Base-by-base conservation (phyloP, 1,140 invertebrate species). In the Magallana angulata region DNA sequence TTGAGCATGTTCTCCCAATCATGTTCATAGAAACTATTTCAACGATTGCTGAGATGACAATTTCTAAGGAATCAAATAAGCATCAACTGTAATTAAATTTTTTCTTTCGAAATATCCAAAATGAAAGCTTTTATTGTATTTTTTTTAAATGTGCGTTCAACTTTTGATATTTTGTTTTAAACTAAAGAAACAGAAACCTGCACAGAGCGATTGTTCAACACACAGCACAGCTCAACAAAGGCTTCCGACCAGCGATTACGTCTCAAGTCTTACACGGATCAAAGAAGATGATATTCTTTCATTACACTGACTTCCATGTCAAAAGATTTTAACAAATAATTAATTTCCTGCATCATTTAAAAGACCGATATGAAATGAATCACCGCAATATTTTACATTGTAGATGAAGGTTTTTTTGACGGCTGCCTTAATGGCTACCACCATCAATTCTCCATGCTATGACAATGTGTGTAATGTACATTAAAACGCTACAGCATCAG, bases 311-410 rank as follows among this genome's bases (percentile, higher is more conserved):
- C 68, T 76, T 76, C 68, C 68, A 30, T 30, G 9, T 76, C 14
- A 9, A 11, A 76, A 76, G 68, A 24, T 76, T 76, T 76, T 76
- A 30, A 30, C 68, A 76, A 76, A 76, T 76, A 76, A 76, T 76
- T 76, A 76, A 76, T 76, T 76, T 76, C 24, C 68, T 24, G 24
- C 24, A 76, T 30, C 68, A 76, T 76, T 76, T 24, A 30, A 76
- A 30, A 30, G 24, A 76, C 11, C 24, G 18, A 30, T 36, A 30
- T 30, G 24, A 24, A 30, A 76, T 76, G 68, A 76, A 76, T 76
- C 68, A 76, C 24, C 9, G 68, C 68, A 76, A 36, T 76, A 76
- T 9, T 30, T 76, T 24, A 76, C 24, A 76, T 30, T 7, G 24
- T 36, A 76, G 24, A 76, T 76, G 68, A 30, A 76, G 24, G 2